A percentile compares a stretch with the other conserved stretches of the same genome.
Evolutionary conservation across 2,888 invertebrate species (phyloP).

Genomic region (Harpalus rubripes): DNA sequence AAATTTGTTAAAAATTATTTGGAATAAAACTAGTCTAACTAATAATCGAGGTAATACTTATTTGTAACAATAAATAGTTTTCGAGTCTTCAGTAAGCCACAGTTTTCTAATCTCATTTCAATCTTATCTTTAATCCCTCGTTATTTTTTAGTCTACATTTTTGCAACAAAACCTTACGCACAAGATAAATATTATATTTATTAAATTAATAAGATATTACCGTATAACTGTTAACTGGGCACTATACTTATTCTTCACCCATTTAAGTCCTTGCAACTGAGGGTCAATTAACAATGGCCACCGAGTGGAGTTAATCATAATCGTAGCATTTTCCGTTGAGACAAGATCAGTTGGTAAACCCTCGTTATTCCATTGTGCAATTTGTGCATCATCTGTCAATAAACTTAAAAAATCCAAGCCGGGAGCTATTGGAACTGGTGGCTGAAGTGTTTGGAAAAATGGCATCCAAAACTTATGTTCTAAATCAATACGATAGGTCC

Average conservation of each 20-base stretch:
- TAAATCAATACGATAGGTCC: conserved; percentile 88
- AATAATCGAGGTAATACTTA: too few relatives aligned
- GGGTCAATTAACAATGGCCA: conserved; percentile 98
- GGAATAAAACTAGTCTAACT: too few relatives aligned
- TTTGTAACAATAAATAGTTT: too few relatives aligned
- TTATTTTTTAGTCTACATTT: too few relatives aligned
- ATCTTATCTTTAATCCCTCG: too few relatives aligned
- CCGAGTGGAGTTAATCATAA: conserved; percentile 91
- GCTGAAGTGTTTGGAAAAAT: conserved; percentile 84
- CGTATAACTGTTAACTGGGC: conserved; percentile 83
- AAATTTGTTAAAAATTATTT: too few relatives aligned
- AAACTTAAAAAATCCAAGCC: conserved; percentile 90
- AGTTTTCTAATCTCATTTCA: too few relatives aligned
- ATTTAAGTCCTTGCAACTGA: conserved; percentile 93
- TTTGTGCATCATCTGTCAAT: conserved; percentile 94
- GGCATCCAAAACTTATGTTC: conserved; percentile 91
- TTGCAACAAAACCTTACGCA: too few relatives aligned
- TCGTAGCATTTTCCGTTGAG: conserved; percentile 97
- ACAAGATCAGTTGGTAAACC: conserved; percentile 94
- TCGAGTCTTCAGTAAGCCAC: too few relatives aligned
- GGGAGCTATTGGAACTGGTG: conserved; percentile 88
- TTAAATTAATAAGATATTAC: not conserved
- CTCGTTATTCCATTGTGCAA: conserved; percentile 97
- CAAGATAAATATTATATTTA: too few relatives aligned
- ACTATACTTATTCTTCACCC: conserved; percentile 95